A percentile compares a stretch with the other conserved stretches of the same genome.
These are phyloP conservation scores for Semaprochilodus insignis DNA, from an alignment of 2,797 vertebrate genomes.

Conservation along the genomic window DNA sequence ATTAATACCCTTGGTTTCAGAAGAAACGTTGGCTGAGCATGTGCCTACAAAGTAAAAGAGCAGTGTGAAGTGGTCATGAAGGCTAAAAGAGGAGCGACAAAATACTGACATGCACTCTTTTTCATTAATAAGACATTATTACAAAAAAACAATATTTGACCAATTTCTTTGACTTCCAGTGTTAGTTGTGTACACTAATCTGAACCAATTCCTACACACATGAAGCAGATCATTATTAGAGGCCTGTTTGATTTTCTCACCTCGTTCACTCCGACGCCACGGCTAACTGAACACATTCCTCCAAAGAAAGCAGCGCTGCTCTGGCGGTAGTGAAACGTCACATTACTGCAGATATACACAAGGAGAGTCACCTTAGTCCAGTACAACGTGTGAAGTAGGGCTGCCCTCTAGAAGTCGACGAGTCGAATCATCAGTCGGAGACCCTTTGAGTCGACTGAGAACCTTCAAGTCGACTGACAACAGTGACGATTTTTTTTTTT, in stretches of 20 bases:
- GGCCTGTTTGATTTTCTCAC: slow-evolving; percentile 71
- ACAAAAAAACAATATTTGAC: neutral
- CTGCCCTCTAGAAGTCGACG: too few relatives aligned
- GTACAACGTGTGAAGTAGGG: too few relatives aligned
- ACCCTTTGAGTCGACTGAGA: too few relatives aligned
- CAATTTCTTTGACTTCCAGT: neutral
- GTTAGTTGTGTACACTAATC: neutral
- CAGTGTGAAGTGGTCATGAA: too few relatives aligned
- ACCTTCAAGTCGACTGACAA: too few relatives aligned
- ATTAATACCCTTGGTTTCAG: neutral
- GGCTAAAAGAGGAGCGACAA: neutral
- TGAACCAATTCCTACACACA: neutral
- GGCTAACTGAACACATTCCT: slow-evolving; percentile 90
- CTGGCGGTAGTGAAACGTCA: slow-evolving; percentile 93
- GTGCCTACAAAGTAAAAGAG: too few relatives aligned
- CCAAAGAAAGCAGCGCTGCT: slow-evolving; percentile 94
- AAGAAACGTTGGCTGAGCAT: neutral
- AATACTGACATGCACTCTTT: neutral
- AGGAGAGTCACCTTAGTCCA: slow-evolving; percentile 1
- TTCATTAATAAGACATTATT: too few relatives aligned
- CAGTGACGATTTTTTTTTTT: too few relatives aligned
- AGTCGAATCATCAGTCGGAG: too few relatives aligned
- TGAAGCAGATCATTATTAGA: neutral
- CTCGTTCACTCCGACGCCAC: slow-evolving; percentile 98
- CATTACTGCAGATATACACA: slow-evolving; percentile 78